These are phyloP conservation scores for Horisme vitalbata DNA, from an alignment of 2,888 invertebrate genomes.

Conservation along the genomic window DNA sequence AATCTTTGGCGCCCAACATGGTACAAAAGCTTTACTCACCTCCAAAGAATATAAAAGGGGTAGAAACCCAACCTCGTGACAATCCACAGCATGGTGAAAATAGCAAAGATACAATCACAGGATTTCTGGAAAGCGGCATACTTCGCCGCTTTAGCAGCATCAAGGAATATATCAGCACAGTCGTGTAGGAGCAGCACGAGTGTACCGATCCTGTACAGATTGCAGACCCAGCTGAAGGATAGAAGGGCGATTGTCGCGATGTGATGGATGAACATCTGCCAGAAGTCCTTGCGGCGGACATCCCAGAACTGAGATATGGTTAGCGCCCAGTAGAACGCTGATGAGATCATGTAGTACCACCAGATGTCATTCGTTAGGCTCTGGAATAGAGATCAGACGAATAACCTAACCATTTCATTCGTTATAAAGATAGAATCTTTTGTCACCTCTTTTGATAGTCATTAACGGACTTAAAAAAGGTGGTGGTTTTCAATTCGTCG, in stretches of 20 bases:
- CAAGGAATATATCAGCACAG: constrained; percentile 94
- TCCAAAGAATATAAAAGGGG: constrained; percentile 94
- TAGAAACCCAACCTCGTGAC: constrained; percentile 93
- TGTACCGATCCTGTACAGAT: constrained; percentile 95
- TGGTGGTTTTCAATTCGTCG: no score
- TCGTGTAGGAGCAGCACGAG: constrained; percentile 94
- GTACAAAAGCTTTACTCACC: constrained; percentile 83
- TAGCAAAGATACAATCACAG: constrained; percentile 93
- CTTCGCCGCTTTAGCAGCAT: constrained; percentile 97
- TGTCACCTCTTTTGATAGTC: no score
- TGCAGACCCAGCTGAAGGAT: constrained; percentile 97
- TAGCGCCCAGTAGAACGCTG: constrained; percentile 97
- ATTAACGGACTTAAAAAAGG: no score
- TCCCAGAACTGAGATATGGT: constrained; percentile 97
- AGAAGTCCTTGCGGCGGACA: constrained; percentile 96
- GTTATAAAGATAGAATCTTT: no score
- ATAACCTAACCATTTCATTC: no score
- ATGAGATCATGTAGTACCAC: constrained; percentile 99
- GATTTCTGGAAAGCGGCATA: constrained; percentile 94
- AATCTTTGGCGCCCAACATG: constrained; percentile 4
- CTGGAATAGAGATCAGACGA: constrained; percentile 74
- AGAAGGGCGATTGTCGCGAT: constrained; percentile 95
- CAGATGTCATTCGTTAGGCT: constrained; percentile 91
- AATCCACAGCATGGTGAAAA: constrained; percentile 96
- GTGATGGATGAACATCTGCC: constrained; percentile 99